A percentile compares a stretch with the other conserved stretches of the same genome.
Conservation (phyloP, 2,113 vertebrate genomes). For the Eleginops maclovinus region DNA sequence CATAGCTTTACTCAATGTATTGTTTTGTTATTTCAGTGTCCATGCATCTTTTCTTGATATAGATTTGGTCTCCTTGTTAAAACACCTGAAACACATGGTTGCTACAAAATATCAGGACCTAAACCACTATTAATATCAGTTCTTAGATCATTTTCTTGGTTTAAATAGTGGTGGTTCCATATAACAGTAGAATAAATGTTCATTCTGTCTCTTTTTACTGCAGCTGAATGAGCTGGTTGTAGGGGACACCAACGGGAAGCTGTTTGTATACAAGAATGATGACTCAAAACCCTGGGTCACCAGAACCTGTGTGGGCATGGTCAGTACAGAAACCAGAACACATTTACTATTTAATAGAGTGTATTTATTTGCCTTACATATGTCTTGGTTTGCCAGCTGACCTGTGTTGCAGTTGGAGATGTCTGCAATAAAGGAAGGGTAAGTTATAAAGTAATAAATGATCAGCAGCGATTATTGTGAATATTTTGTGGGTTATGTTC, state of each 20-base stretch:
- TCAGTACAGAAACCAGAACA: conserved; percentile 69
- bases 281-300: conserved; percentile 91
- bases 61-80: background rate
- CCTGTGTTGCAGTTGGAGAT: conserved; percentile 94
- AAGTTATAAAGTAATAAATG: conserved; percentile 8
- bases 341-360: fast-evolving
- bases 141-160: too few species aligned
- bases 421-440: conserved; percentile 97
- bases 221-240: conserved; percentile 97
- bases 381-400: conserved; percentile 86
- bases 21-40: background rate
- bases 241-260: conserved; percentile 93
- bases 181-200: background rate
- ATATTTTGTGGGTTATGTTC: background rate
- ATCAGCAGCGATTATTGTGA: background rate
- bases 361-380: background rate
- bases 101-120: background rate
- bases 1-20: background rate
- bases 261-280: conserved; percentile 94
- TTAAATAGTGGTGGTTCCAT: too few species aligned
- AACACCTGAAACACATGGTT: background rate
- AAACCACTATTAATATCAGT: too few species aligned
- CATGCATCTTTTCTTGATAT: background rate
- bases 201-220: background rate
- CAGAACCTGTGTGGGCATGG: conserved; percentile 94